A percentile compares a stretch with the other conserved stretches of the same genome.
Conservation (phyloP, 2,888 invertebrate species). For the Cataglyphis albicans region DNA sequence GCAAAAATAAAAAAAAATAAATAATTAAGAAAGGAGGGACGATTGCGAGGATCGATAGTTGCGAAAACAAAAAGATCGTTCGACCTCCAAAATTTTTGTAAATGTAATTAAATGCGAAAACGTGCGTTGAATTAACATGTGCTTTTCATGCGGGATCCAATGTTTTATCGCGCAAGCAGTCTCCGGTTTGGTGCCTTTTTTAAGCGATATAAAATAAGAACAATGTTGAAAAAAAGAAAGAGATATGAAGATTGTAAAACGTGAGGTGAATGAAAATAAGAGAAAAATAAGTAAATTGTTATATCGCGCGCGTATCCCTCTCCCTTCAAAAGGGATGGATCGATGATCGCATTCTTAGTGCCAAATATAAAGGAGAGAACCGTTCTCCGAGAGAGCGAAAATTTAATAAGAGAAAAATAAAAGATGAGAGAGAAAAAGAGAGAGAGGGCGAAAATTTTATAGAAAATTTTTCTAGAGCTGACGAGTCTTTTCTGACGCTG, state of each 20-base stretch:
- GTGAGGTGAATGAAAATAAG: slow-evolving; percentile 28
- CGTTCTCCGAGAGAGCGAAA: slow-evolving; percentile 18
- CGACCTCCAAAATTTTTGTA: slow-evolving; percentile 79
- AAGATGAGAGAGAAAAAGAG: slow-evolving; percentile 17
- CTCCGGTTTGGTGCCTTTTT: slow-evolving; percentile 86
- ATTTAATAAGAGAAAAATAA: slow-evolving; percentile 57
- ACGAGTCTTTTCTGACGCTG: slow-evolving; percentile 85
- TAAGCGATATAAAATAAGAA: slow-evolving; percentile 78
- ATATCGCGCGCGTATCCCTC: slow-evolving; percentile 59
- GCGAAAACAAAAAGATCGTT: slow-evolving; percentile 51
- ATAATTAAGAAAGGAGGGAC: neutral
- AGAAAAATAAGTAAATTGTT: slow-evolving; percentile 47
- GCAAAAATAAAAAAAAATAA: slow-evolving; percentile 60
- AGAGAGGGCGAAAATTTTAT: slow-evolving; percentile 80
- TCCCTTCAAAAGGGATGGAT: slow-evolving; percentile 49
- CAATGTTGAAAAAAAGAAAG: slow-evolving; percentile 66
- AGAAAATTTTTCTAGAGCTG: slow-evolving; percentile 84
- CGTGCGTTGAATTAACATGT: slow-evolving; percentile 80
- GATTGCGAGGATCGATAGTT: slow-evolving; percentile 21
- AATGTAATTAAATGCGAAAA: slow-evolving; percentile 65
- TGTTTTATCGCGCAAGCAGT: slow-evolving; percentile 77
- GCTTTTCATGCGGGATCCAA: slow-evolving; percentile 80
- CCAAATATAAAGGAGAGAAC: slow-evolving; percentile 79
- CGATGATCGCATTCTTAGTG: slow-evolving; percentile 83
- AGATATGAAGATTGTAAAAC: slow-evolving; percentile 55